These are phyloP conservation scores for Zygogramma bicolorata DNA, from an alignment of 2,888 invertebrate species.

Conservation along the genomic window DNA sequence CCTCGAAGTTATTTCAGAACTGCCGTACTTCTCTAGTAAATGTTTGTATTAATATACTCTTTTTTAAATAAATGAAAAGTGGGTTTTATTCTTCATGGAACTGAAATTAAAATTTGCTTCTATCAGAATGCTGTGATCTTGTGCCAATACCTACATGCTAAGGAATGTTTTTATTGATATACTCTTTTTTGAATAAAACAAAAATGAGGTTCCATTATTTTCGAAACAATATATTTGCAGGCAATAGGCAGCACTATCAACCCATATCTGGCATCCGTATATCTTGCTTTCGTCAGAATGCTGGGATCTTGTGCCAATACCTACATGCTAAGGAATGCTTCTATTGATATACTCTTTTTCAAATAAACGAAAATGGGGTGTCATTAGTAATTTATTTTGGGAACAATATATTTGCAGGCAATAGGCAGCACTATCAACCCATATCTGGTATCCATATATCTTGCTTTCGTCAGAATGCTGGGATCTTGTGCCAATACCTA, in stretches of 20 bases:
- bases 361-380: no score
- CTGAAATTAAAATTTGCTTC: conserved; percentile 71
- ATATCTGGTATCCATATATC: conserved; percentile 70
- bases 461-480: conserved; percentile 70
- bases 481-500: conserved; percentile 72
- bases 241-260: conserved; percentile 69
- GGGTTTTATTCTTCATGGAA: no score
- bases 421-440: conserved; percentile 69
- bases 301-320: conserved; percentile 72
- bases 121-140: conserved; percentile 71
- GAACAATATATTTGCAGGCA: conserved; percentile 67
- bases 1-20: no score
- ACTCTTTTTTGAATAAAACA: no score
- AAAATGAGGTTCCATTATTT: no score
- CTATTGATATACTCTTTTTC: conserved; percentile 68
- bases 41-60: conserved; percentile 69
- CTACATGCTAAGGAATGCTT: conserved; percentile 69
- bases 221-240: no score
- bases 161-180: conserved; percentile 69
- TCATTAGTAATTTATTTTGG: no score
- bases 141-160: conserved; percentile 70
- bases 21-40: no score
- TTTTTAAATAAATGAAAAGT: no score
- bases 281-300: conserved; percentile 71
- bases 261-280: conserved; percentile 69